A percentile compares a stretch with the other conserved stretches of the same genome.
Evolutionary conservation across 2,888 invertebrate species (phyloP).

Genomic region (Zygothrica quintamaculata): DNA sequence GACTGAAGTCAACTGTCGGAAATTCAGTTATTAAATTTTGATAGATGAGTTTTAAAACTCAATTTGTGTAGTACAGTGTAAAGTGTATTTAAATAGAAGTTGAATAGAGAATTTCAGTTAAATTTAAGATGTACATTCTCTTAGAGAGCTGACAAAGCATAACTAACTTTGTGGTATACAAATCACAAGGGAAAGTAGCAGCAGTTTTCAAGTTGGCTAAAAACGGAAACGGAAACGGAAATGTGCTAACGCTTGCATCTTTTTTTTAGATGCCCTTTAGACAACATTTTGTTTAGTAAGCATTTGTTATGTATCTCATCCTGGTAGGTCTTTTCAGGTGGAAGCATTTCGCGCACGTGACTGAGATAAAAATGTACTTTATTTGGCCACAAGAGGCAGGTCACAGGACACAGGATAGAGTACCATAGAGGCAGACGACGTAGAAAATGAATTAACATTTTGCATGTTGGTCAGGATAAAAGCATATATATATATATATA

Average conservation of each 20-base stretch:
- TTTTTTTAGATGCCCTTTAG: slow-evolving; percentile 26
- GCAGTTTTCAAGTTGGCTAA: slow-evolving; percentile 26
- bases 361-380: slow-evolving; percentile 72
- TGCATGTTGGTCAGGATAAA: slow-evolving; percentile 69
- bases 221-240: slow-evolving; percentile 61
- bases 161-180: slow-evolving; percentile 43
- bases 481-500: too few species aligned
- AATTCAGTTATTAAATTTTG: slow-evolving; percentile 66
- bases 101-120: too few species aligned
- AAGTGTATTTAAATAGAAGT: not conserved
- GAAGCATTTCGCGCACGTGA: slow-evolving; percentile 46
- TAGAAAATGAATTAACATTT: slow-evolving; percentile 77
- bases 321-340: slow-evolving; percentile 9
- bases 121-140: slow-evolving; percentile 33
- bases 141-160: slow-evolving; percentile 21
- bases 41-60: slow-evolving; percentile 50
- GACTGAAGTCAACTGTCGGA: slow-evolving; percentile 67
- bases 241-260: slow-evolving; percentile 59
- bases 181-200: slow-evolving; percentile 35
- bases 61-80: slow-evolving; percentile 28
- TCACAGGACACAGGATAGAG: too few species aligned
- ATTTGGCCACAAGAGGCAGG: slow-evolving; percentile 34
- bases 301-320: slow-evolving; percentile 24
- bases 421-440: slow-evolving; percentile 50
- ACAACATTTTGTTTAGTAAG: slow-evolving; percentile 59